These are phyloP conservation scores for Bhutanitis thaidina DNA, from an alignment of 2,888 invertebrate species.

Conservation along the genomic window DNA sequence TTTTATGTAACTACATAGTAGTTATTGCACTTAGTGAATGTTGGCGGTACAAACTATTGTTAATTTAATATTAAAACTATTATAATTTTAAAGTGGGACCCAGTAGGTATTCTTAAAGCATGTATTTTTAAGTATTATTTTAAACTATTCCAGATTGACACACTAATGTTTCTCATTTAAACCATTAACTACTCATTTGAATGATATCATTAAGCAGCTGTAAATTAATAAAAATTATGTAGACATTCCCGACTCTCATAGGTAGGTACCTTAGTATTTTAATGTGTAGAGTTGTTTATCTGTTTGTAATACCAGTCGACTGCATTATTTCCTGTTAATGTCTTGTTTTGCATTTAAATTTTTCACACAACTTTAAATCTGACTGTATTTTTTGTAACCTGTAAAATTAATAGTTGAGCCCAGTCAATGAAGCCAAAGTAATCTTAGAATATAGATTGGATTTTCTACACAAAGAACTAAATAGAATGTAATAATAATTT, in stretches of 20 bases:
- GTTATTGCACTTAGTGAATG: conserved; percentile 64
- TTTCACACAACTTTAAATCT: not conserved
- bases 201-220: conserved; percentile 30
- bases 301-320: not conserved
- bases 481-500: conserved; percentile 5
- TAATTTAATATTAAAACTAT: conserved; percentile 46
- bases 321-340: not conserved
- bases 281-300: conserved; percentile 17
- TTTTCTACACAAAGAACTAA: conserved; percentile 17
- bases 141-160: conserved; percentile 72
- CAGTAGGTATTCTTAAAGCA: conserved; percentile 65
- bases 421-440: conserved; percentile 50
- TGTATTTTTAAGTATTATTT: conserved; percentile 70
- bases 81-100: conserved; percentile 67
- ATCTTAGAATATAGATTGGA: conserved; percentile 33
- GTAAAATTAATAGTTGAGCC: conserved; percentile 27
- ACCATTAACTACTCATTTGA: conserved; percentile 31
- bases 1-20: conserved; percentile 46
- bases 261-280: conserved; percentile 24
- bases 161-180: conserved; percentile 50
- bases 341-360: conserved; percentile 22
- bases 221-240: conserved; percentile 37
- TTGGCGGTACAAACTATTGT: conserved; percentile 62
- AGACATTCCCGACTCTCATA: conserved; percentile 49
- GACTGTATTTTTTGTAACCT: not conserved